Percentiles rank a stretch among this genome's conserved stretches.
Evolutionary conservation across 2,888 invertebrate species (phyloP).

Genomic region (Acleris laterana): DNA sequence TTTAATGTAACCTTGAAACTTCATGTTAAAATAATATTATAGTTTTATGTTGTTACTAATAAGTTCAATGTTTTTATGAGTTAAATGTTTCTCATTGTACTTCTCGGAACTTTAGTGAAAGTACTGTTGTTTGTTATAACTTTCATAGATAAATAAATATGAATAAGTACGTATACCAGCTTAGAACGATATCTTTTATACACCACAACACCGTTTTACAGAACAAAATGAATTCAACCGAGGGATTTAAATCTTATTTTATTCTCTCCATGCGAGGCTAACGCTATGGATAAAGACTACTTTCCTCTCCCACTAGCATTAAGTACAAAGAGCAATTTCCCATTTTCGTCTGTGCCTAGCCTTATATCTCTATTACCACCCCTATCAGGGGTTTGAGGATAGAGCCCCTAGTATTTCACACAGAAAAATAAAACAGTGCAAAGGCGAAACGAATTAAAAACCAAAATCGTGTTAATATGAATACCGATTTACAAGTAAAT

Average conservation of each 20-base stretch:
- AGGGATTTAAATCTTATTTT: conserved; percentile 22
- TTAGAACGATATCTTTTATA: background rate
- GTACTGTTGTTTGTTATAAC: too few relatives aligned
- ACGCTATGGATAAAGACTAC: conserved; percentile 34
- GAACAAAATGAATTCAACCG: background rate
- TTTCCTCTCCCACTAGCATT: conserved; percentile 53
- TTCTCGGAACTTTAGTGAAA: too few relatives aligned
- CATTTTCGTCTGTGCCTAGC: conserved; percentile 63
- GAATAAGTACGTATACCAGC: too few relatives aligned
- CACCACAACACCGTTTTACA: background rate
- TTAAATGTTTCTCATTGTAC: too few relatives aligned
- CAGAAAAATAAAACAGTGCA: too few relatives aligned
- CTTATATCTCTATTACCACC: conserved; percentile 53
- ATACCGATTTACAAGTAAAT: too few relatives aligned
- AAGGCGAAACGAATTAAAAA: background rate
- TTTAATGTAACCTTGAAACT: too few relatives aligned
- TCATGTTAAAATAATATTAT: too few relatives aligned
- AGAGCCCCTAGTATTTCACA: background rate
- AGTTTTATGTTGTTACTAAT: too few relatives aligned
- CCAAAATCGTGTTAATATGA: too few relatives aligned
- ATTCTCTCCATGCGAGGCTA: conserved; percentile 10
- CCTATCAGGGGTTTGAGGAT: conserved; percentile 46
- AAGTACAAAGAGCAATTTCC: conserved; percentile 66
- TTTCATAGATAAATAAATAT: too few relatives aligned
- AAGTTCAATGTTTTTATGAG: too few relatives aligned